Base-by-base conservation (phyloP, 2,113 vertebrate genomes). In the Ornithorhynchus anatinus region DNA sequence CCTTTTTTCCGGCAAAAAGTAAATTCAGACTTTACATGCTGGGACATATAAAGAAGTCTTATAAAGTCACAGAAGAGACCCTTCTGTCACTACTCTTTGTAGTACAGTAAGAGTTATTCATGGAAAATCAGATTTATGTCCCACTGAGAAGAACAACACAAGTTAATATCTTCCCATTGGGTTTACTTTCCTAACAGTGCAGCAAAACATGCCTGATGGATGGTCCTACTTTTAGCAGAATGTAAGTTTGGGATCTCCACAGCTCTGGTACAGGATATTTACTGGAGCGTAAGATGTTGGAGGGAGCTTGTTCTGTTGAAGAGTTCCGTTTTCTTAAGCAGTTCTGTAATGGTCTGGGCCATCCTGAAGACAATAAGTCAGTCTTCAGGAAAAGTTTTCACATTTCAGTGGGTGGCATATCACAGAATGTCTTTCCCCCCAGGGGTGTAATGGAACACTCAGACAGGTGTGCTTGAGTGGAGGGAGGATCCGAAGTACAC, bases 61-160 rank as follows among this genome's bases (percentile, higher is more conserved):
- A n/a, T n/a, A n/a, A n/a, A n/a, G n/a, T n/a, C n/a, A n/a, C n/a
- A n/a, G n/a, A n/a, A n/a, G 61, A 69, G 44, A 23, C 17, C 27
- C 6, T 44, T 33, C 39, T 57, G 9, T 27, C 77, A 42, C 16
- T 72, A 8, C 58, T 82, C 9, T 66, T 77, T 51, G 3, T 44
- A 45, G 9, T 75, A 32, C 58, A 10, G 35, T 74, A 38, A 53
- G 2, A 20, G 12, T 75, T 86, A 59, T 53, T 81, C 66, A 44
- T 25, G 54, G 22, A 36, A 59, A 23, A 19, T 69, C 29, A 65
- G 10, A 71, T 81, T 72, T 73, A 35, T 9, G 3, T 79, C 36
- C 76, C 54, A 4, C 1, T 65, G 45, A 50, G 57, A 69, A 56
- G 47, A 72, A 14, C 10, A 77, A 59, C 5, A 9, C 20, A 39